phyloP scores from a whole-genome alignment of 2,113 vertebrate genomes.

The Emydura subglobosa region DNA sequence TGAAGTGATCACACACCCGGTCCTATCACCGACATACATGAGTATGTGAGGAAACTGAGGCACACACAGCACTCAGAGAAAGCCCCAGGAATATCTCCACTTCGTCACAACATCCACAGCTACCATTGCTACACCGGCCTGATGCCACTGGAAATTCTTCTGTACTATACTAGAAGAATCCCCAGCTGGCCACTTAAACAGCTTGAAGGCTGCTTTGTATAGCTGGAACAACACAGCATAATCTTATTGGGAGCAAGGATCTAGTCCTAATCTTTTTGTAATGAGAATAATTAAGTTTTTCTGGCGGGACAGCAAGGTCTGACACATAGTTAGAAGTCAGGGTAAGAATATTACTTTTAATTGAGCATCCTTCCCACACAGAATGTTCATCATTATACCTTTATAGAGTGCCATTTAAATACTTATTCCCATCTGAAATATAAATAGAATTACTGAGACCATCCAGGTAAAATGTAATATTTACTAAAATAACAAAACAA shows the following conservation, averaged over 20 bases:
- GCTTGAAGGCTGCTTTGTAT: not conserved
- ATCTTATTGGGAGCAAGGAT: not conserved
- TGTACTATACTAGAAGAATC: not conserved
- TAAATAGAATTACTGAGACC: not conserved
- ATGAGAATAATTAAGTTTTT: not conserved
- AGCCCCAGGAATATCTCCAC: too few relatives aligned
- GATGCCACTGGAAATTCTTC: not conserved
- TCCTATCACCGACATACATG: too few relatives aligned
- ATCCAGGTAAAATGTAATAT: not conserved
- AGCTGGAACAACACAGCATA: not conserved
- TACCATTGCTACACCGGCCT: not conserved
- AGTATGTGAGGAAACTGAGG: too few relatives aligned
- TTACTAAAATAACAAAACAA: not conserved
- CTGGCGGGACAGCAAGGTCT: not conserved
- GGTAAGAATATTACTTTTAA: not conserved
- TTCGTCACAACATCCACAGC: not conserved
- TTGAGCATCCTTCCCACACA: not conserved
- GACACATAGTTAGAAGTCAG: not conserved
- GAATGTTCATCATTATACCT: not conserved
- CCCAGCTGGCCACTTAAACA: not conserved
- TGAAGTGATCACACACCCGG: too few relatives aligned
- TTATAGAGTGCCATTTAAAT: not conserved
- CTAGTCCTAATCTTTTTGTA: not conserved
- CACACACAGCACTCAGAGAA: too few relatives aligned
- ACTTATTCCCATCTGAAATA: not conserved